Evolutionary conservation across 2,888 invertebrate species (phyloP).

Genomic region (Pristionchus japonicus): DNA sequence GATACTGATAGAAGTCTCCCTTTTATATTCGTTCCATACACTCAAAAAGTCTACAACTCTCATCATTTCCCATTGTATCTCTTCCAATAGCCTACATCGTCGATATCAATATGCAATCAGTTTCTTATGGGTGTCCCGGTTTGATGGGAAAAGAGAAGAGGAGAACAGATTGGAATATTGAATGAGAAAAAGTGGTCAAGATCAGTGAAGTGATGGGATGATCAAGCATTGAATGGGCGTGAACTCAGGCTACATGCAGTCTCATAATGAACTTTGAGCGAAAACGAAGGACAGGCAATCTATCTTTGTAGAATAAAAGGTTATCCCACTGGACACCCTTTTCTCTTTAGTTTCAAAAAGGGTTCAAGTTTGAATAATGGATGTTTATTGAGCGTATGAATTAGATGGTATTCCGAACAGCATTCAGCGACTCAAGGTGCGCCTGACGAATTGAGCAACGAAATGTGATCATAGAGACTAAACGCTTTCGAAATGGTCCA

Average conservation of each 20-base stretch:
- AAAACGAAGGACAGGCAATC: too few species aligned
- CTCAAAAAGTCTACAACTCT: not conserved
- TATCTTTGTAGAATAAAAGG: too few species aligned
- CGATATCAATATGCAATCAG: not conserved
- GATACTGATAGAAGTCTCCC: not conserved
- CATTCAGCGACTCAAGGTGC: not conserved
- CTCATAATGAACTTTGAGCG: too few species aligned
- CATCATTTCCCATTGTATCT: not conserved
- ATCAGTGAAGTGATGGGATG: not conserved
- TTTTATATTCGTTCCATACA: not conserved
- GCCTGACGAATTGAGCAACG: not conserved
- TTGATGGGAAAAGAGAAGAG: not conserved
- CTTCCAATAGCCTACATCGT: not conserved
- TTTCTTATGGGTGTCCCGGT: not conserved
- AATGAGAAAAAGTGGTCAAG: not conserved
- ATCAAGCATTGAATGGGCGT: not conserved
- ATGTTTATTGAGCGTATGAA: not conserved
- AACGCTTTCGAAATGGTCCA: not conserved
- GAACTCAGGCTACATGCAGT: too few species aligned
- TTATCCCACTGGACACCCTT: too few species aligned
- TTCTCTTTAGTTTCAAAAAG: too few species aligned
- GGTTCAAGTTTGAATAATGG: too few species aligned
- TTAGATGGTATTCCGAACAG: not conserved
- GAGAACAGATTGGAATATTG: not conserved
- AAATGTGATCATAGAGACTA: not conserved